A percentile compares a stretch with the other conserved stretches of the same genome.
phyloP scores from a whole-genome alignment of 2,888 invertebrate genomes.

The Melanchra persicariae region DNA sequence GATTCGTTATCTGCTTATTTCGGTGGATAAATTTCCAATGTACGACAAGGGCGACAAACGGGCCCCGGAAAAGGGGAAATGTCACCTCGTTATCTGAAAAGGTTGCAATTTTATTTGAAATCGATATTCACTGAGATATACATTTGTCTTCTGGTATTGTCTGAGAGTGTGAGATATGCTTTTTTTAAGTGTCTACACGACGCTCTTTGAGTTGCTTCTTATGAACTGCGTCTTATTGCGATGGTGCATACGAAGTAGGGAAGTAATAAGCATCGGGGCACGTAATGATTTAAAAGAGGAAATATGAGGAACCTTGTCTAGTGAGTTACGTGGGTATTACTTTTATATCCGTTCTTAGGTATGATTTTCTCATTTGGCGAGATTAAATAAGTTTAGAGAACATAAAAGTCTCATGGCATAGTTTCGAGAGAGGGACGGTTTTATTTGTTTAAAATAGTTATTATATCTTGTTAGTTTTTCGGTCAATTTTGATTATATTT shows the following conservation, averaged over 20 bases:
- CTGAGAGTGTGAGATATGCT: conserved; percentile 69
- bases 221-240: conserved; percentile 27
- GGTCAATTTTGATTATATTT: too few species aligned
- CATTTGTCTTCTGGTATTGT: conserved; percentile 76
- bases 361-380: too few species aligned
- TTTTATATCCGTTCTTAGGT: not conserved
- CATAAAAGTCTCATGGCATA: too few species aligned
- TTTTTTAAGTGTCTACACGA: conserved; percentile 65
- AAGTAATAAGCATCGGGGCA: not conserved
- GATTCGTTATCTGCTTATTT: conserved; percentile 90
- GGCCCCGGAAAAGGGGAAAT: conserved; percentile 87
- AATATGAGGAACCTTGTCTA: conserved; percentile 2
- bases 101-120: conserved; percentile 91
- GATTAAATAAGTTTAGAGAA: too few species aligned
- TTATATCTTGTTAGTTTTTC: too few species aligned
- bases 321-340: not conserved
- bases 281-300: conserved; percentile 1
- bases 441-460: too few species aligned
- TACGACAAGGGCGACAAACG: conserved; percentile 84
- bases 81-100: conserved; percentile 91
- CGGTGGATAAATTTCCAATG: conserved; percentile 89
- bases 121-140: conserved; percentile 89
- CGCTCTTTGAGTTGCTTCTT: conserved; percentile 60
- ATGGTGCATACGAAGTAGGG: conserved; percentile 12
- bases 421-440: too few species aligned